These are phyloP conservation scores for Hippocampus barbouri DNA, from an alignment of 2,113 vertebrate genomes.

Conservation along the genomic window DNA sequence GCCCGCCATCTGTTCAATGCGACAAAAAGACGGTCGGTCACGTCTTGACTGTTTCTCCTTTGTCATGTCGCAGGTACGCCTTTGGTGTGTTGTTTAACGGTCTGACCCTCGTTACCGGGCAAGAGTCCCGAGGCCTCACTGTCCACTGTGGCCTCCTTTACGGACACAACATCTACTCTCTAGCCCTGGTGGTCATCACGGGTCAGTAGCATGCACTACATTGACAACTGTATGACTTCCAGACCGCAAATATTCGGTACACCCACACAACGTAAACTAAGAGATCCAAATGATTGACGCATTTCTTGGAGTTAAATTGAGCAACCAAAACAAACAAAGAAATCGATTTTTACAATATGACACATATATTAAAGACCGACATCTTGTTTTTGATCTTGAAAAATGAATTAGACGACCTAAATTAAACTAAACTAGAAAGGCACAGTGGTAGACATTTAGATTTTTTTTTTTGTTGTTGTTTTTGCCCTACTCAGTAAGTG, in stretches of 20 bases:
- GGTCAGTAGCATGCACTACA: conserved; percentile 40
- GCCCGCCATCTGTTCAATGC: not conserved
- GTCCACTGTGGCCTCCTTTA: conserved; percentile 86
- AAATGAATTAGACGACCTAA: too few relatives aligned
- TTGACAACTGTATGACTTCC: not conserved
- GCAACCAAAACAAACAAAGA: not conserved
- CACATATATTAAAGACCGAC: too few relatives aligned
- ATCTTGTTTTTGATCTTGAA: too few relatives aligned
- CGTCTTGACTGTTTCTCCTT: not conserved
- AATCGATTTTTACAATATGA: too few relatives aligned
- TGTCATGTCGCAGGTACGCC: conserved; percentile 49
- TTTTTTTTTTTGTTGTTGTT: too few relatives aligned
- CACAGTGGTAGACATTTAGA: too few relatives aligned
- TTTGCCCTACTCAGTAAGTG: too few relatives aligned
- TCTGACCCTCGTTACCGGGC: conserved; percentile 77
- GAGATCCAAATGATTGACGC: not conserved
- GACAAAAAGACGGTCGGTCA: not conserved
- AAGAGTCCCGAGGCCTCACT: conserved; percentile 76
- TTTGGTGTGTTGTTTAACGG: conserved; percentile 90
- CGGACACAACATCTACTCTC: conserved; percentile 88
- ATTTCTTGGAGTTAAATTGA: not conserved
- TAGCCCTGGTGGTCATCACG: conserved; percentile 86
- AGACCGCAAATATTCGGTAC: not conserved
- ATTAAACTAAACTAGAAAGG: too few relatives aligned
- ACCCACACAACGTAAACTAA: not conserved